These are phyloP conservation scores for Phyllopteryx taeniolatus DNA, from an alignment of 2,113 vertebrate species.

Conservation along the genomic window DNA sequence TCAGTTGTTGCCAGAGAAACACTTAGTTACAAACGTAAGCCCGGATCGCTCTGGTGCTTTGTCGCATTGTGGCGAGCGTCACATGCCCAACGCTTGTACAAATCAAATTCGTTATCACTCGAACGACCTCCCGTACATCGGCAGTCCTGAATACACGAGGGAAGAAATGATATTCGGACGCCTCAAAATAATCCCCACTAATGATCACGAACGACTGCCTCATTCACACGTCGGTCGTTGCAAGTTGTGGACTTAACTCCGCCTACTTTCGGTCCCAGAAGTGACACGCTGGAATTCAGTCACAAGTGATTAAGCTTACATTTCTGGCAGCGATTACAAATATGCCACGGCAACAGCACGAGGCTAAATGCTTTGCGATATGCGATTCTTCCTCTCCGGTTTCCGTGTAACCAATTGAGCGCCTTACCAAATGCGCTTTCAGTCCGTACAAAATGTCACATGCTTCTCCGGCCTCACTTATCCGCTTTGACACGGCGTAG, in stretches of 20 bases:
- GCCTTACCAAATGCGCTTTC: constrained; percentile 32
- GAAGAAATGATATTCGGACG: no score
- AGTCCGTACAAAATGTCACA: constrained; percentile 46
- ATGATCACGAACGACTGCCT: background rate
- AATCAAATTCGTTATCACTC: no score
- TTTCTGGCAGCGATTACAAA: constrained; percentile 10
- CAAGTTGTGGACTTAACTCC: background rate
- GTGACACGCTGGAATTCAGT: constrained; percentile 1
- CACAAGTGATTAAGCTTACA: constrained; percentile 28
- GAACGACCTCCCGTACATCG: no score
- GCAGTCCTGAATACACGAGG: no score
- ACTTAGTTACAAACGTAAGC: no score
- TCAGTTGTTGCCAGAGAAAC: no score
- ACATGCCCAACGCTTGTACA: no score
- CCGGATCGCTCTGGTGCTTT: no score
- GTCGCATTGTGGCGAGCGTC: no score
- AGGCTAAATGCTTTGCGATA: background rate
- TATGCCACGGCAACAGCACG: background rate
- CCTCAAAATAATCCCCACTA: no score
- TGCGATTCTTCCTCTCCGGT: constrained; percentile 10
- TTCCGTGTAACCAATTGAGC: constrained; percentile 7
- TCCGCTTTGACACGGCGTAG: constrained; percentile 14
- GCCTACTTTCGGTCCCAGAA: background rate
- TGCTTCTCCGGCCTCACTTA: constrained; percentile 17
- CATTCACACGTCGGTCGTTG: background rate